Base-by-base conservation (phyloP, 2,113 vertebrate genomes). In the Phycodurus eques region DNA sequence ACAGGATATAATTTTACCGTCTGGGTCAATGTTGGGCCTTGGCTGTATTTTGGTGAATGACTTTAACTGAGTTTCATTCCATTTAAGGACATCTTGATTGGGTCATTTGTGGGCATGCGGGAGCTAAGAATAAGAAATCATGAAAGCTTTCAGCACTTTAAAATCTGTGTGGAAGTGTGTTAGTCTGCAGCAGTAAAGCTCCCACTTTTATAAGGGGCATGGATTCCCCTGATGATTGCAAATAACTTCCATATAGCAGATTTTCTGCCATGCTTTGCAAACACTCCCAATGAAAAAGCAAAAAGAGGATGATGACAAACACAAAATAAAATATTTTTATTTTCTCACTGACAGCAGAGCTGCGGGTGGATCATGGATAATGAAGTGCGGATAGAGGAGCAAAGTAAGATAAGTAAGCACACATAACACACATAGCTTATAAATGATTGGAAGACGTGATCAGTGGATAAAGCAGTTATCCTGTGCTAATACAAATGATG, bases 1-100 rank as follows among this genome's bases (percentile, higher is more conserved):
- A 31, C 44, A 54, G 76, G 73, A 35, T 89, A 71, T 89, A 89
- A 90, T 90, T 90, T 89, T 54, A 73, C 82, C 27, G 82, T 90
- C 89, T 88, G 85, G 77, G 76, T 83, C 71, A 60, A 4, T 39
- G 42, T 35, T 65, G 75, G n/a, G 75, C 72, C 71, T 68, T 44
- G 60, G 67, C 73, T 72, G 80, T 31, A 0, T 73, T 72, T 76
- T 35, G 56, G 62, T 31, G 66, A 53, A n/a, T 44, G 62, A 44
- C 42, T 46, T 68, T 19, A 75, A 53, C 42, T 2, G 39, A 22
- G 42, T 46, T 56, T 56, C 73, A 65, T 73, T 76, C 61, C 19
- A 53, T 77, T 75, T 68, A 60, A 67, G 66, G 35, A 73, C 39
- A 65, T 22, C 59, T 71, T 74, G 80, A 79, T 76, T 81, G 71